These are phyloP conservation scores for Sycobia sp. DNA, from an alignment of 1,140 invertebrate genomes.

Conservation along the genomic window DNA sequence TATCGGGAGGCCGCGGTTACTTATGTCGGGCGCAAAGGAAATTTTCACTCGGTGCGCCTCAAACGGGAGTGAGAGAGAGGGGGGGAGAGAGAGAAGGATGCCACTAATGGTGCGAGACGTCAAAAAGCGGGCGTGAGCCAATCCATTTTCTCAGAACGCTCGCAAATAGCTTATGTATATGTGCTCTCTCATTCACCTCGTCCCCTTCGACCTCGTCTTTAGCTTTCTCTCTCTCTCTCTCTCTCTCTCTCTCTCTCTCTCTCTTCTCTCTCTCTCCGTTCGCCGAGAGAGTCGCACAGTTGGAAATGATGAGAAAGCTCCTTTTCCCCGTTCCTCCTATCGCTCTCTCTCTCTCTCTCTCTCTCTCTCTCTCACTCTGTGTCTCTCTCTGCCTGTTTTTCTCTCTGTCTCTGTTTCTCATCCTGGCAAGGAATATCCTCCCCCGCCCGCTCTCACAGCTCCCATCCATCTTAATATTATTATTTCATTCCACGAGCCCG, in stretches of 20 bases:
- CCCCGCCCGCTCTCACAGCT: constrained; percentile 19
- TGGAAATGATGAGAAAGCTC: constrained; percentile 33
- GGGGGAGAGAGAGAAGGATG: too few relatives aligned
- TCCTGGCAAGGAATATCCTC: constrained; percentile 11
- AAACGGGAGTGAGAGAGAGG: too few relatives aligned
- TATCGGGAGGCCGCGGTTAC: too few relatives aligned
- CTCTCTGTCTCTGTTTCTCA: background rate
- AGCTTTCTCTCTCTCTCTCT: too few relatives aligned
- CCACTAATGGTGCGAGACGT: constrained; percentile 27
- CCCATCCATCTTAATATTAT: constrained; percentile 57
- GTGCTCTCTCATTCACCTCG: too few relatives aligned
- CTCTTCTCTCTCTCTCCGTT: too few relatives aligned
- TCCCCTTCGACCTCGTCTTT: too few relatives aligned
- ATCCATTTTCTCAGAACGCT: constrained; percentile 27
- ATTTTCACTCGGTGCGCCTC: constrained; percentile 20
- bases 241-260: too few relatives aligned
- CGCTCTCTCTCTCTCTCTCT: too few relatives aligned
- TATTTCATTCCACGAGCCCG: constrained; percentile 52
- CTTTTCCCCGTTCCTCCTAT: constrained; percentile 34
- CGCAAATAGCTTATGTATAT: constrained; percentile 3
- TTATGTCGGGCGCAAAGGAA: too few relatives aligned
- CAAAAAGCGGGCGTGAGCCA: constrained; percentile 23
- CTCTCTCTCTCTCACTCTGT: too few relatives aligned
- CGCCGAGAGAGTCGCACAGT: background rate
- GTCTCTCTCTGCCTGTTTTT: too few relatives aligned